These are phyloP conservation scores for Drosophila guanche DNA, from an alignment of 1,140 invertebrate genomes.

Conservation along the genomic window DNA sequence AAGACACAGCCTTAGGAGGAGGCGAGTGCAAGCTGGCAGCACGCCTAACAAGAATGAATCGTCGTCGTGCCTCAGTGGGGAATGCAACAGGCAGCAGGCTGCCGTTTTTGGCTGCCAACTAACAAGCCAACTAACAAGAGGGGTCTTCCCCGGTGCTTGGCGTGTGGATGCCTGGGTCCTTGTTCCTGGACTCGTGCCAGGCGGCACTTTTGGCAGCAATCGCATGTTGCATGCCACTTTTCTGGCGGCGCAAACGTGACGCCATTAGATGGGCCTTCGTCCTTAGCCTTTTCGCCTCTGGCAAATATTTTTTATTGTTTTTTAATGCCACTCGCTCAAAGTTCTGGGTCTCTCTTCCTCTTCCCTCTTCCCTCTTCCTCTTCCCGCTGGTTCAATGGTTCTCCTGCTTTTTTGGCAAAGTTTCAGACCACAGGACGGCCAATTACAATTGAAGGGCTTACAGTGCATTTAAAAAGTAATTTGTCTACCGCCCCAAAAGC, in stretches of 20 bases:
- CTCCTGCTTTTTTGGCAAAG: slow-evolving; percentile 62
- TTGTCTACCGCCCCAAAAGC: slow-evolving; percentile 77
- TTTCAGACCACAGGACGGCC: slow-evolving; percentile 68
- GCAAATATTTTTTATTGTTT: slow-evolving; percentile 73
- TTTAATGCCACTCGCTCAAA: slow-evolving; percentile 72
- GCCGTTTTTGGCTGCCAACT: slow-evolving; percentile 54
- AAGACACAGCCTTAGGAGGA: slow-evolving; percentile 33
- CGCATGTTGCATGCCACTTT: slow-evolving; percentile 83
- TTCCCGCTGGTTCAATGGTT: neutral
- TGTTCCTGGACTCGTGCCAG: slow-evolving; percentile 71
- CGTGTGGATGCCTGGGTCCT: slow-evolving; percentile 16
- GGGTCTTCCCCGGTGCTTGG: slow-evolving; percentile 43
- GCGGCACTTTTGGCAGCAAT: slow-evolving; percentile 82
- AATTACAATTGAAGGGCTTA: slow-evolving; percentile 80
- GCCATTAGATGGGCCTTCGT: slow-evolving; percentile 68
- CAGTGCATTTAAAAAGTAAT: slow-evolving; percentile 83
- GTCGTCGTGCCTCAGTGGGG: slow-evolving; percentile 41
- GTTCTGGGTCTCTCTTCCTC: slow-evolving; percentile 32
- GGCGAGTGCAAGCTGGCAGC: slow-evolving; percentile 28
- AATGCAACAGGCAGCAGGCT: slow-evolving; percentile 68
- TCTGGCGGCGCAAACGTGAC: slow-evolving; percentile 75
- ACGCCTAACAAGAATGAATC: slow-evolving; percentile 49
- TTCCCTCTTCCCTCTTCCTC: slow-evolving; percentile 11
- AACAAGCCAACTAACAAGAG: slow-evolving; percentile 76
- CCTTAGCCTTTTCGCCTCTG: slow-evolving; percentile 39